phyloP scores from a whole-genome alignment of 2,113 vertebrate species.

The Scytalopus superciliaris region DNA sequence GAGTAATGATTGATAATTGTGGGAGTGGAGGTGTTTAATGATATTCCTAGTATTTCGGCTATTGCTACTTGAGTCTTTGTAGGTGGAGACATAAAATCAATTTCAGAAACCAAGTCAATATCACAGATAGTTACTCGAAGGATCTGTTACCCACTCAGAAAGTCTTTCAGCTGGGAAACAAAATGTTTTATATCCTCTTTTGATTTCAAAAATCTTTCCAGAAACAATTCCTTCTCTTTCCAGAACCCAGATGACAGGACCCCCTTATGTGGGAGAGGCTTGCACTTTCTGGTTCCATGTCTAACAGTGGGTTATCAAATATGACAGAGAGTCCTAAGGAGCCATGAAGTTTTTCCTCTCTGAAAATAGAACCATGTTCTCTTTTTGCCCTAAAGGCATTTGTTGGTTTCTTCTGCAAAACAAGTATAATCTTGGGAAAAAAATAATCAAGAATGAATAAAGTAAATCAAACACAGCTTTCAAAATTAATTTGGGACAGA shows the following conservation, averaged over 20 bases:
- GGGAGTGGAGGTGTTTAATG: neutral
- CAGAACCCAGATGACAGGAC: neutral
- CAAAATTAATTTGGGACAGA: neutral
- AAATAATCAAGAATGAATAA: neutral
- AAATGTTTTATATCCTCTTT: neutral
- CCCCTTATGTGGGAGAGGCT: neutral
- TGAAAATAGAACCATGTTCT: neutral
- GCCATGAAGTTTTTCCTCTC: neutral
- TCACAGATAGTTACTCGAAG: neutral
- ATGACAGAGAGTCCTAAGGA: neutral
- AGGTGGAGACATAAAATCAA: neutral
- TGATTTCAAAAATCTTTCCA: neutral
- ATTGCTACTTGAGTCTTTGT: neutral
- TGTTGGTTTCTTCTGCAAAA: neutral
- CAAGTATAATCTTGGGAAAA: neutral
- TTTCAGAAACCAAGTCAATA: neutral
- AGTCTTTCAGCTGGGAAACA: neutral
- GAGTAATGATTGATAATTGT: neutral
- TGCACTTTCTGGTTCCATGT: neutral
- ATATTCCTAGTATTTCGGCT: neutral
- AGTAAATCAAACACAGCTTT: neutral
- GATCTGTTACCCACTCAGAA: neutral
- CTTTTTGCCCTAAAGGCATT: neutral
- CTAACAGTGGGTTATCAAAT: neutral
- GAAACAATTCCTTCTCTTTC: neutral